Percentiles rank a stretch among this genome's conserved stretches.
phyloP scores from a whole-genome alignment of 2,113 vertebrate species.

The Emydura subglobosa region DNA sequence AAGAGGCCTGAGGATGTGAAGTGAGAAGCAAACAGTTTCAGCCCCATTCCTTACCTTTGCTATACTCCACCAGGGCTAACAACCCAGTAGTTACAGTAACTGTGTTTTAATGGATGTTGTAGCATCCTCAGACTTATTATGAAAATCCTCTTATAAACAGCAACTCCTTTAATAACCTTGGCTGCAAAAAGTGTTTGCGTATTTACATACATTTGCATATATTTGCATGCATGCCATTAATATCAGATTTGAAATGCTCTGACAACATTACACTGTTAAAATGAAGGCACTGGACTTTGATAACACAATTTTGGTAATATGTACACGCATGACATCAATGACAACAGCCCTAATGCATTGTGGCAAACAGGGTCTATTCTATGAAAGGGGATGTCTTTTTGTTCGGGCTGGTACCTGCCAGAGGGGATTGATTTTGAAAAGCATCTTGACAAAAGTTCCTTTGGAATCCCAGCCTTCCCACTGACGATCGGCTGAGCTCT shows the following conservation, averaged over 20 bases:
- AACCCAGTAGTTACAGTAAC: conserved; percentile 3
- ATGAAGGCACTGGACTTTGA: background rate
- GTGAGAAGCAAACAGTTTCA: background rate
- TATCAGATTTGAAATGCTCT: conserved; percentile 19
- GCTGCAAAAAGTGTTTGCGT: conserved; percentile 32
- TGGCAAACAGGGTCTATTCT: rapidly evolving
- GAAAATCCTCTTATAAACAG: conserved; percentile 66
- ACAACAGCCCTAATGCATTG: background rate
- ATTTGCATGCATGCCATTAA: conserved; percentile 61
- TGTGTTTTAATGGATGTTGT: conserved; percentile 45
- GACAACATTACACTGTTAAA: background rate
- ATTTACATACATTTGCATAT: conserved; percentile 63
- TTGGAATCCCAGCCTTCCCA: background rate
- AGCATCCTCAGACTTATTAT: conserved; percentile 58
- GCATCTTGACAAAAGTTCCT: background rate
- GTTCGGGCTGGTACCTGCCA: background rate
- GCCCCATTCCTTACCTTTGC: background rate
- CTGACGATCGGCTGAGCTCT: background rate
- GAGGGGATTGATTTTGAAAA: background rate
- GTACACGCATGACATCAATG: rapidly evolving
- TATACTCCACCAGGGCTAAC: conserved; percentile 32
- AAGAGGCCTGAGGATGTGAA: background rate
- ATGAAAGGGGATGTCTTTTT: background rate
- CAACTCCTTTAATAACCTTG: conserved; percentile 56
- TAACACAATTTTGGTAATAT: background rate